phyloP scores from a whole-genome alignment of 1,140 invertebrate genomes.

The Onthophagus taurus region DNA sequence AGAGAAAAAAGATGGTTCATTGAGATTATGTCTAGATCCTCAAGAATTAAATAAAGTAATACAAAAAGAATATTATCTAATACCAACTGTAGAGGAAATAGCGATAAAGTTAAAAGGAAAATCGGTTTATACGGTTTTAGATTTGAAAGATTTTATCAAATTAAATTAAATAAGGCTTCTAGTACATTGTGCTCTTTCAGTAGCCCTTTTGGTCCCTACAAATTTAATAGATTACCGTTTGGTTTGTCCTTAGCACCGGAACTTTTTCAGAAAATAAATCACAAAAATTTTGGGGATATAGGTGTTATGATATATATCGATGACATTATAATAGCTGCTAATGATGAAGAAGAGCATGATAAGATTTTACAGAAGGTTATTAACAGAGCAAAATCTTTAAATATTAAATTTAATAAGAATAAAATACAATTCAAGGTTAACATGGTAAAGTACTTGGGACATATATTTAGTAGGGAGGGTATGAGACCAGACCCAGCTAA shows the following conservation, averaged over 20 bases:
- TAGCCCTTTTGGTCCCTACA: slow-evolving; percentile 24
- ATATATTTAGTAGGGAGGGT: slow-evolving; percentile 19
- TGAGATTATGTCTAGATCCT: slow-evolving; percentile 37
- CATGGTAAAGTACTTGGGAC: slow-evolving; percentile 18
- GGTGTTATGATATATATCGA: slow-evolving; percentile 24
- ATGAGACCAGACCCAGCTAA: slow-evolving; percentile 15
- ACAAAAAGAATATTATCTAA: slow-evolving; percentile 9
- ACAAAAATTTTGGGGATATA: slow-evolving; percentile 21
- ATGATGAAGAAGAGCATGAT: slow-evolving; percentile 23
- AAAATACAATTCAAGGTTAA: slow-evolving; percentile 24
- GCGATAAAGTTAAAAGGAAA: slow-evolving; percentile 9
- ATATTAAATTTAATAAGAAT: slow-evolving; percentile 22
- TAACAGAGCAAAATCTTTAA: slow-evolving; percentile 14
- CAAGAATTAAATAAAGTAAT: slow-evolving; percentile 28
- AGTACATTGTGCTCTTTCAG: slow-evolving; percentile 23
- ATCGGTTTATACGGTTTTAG: slow-evolving; percentile 17
- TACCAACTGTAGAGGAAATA: slow-evolving; percentile 5
- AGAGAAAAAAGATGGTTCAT: slow-evolving; percentile 30
- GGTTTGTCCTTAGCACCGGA: slow-evolving; percentile 19
- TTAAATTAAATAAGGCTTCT: slow-evolving; percentile 19
- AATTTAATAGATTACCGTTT: slow-evolving; percentile 20
- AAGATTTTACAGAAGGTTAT: slow-evolving; percentile 27
- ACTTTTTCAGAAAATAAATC: slow-evolving; percentile 18
- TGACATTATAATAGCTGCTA: slow-evolving; percentile 24
- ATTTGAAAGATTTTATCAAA: slow-evolving; percentile 23